These are phyloP conservation scores for Balanococcus diminutus DNA, from an alignment of 2,888 invertebrate genomes.

Conservation along the genomic window DNA sequence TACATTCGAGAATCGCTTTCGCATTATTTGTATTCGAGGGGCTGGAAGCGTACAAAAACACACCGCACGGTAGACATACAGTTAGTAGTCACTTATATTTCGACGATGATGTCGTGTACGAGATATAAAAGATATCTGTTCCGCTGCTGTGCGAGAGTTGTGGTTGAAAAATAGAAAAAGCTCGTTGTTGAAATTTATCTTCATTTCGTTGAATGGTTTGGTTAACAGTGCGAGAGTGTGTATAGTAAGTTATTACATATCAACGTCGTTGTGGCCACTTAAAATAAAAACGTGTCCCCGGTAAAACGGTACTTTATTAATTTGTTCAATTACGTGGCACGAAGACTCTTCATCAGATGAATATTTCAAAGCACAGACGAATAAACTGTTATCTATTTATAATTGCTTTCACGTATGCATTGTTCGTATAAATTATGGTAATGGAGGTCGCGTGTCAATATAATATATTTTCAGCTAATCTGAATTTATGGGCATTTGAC, in stretches of 20 bases:
- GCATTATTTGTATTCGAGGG: background rate
- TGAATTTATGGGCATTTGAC: too few species aligned
- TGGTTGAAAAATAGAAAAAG: background rate
- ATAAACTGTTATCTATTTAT: constrained; percentile 23
- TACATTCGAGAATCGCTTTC: constrained; percentile 7
- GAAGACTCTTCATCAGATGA: background rate
- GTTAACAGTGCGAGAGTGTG: background rate
- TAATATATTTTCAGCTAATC: too few species aligned
- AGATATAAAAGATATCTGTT: background rate
- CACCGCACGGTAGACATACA: too few species aligned
- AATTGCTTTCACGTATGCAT: background rate
- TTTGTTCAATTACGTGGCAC: constrained; percentile 13
- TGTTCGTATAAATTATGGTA: background rate
- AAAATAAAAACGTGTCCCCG: background rate
- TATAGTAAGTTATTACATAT: background rate
- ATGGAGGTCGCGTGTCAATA: background rate
- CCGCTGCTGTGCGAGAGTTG: background rate
- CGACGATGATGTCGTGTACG: background rate
- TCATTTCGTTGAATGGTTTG: background rate
- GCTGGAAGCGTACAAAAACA: too few species aligned
- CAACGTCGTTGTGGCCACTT: background rate
- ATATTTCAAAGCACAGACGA: background rate
- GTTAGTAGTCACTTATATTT: background rate
- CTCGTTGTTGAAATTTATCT: background rate
- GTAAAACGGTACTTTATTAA: constrained; percentile 22